Evolutionary conservation across 2,113 vertebrate species (phyloP).

Genomic region (Centropus bengalensis): DNA sequence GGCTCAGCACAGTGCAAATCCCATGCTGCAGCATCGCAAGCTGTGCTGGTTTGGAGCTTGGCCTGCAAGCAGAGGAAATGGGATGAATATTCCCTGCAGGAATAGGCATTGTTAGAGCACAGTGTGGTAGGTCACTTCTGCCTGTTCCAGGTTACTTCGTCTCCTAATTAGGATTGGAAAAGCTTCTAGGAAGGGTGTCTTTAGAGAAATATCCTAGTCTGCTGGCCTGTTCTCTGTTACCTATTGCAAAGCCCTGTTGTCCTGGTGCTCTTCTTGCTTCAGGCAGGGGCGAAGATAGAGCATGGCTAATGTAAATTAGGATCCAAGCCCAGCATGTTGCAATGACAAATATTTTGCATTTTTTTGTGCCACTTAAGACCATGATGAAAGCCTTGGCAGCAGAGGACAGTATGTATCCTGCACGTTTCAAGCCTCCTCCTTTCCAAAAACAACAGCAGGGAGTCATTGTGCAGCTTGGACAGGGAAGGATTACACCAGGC

Average conservation of each 20-base stretch:
- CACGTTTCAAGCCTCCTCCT: background rate
- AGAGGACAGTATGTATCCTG: background rate
- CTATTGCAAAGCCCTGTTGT: background rate
- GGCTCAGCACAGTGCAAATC: background rate
- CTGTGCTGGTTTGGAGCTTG: background rate
- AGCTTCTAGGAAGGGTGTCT: background rate
- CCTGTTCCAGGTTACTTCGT: background rate
- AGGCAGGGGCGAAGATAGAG: background rate
- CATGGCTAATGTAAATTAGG: background rate
- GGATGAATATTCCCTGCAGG: background rate
- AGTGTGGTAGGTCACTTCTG: background rate
- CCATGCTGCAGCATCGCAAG: background rate
- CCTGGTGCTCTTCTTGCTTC: background rate
- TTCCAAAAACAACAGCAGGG: background rate
- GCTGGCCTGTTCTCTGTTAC: background rate
- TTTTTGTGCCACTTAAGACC: background rate
- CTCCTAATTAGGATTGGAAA: background rate
- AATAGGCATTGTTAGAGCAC: accelerated
- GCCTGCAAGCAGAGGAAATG: background rate
- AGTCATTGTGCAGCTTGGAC: background rate
- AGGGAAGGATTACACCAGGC: background rate
- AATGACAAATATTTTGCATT: conserved; percentile 2
- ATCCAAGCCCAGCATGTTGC: background rate
- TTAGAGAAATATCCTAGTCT: background rate
- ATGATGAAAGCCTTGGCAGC: background rate